These are phyloP conservation scores for Sipha flava DNA, from an alignment of 1,140 invertebrate genomes.

Conservation along the genomic window DNA sequence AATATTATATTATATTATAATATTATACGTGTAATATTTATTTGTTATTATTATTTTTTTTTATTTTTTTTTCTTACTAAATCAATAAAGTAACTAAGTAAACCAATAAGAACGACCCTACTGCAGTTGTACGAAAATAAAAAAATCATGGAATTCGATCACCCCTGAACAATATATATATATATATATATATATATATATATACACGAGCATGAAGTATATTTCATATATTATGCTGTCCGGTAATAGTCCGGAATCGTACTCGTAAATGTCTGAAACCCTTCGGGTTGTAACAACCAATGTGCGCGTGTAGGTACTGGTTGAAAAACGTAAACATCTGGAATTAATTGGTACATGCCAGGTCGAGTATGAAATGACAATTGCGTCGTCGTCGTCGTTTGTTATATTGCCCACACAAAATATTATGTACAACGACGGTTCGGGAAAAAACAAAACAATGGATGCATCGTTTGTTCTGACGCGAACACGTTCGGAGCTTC, in stretches of 20 bases:
- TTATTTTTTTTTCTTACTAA: too few species aligned
- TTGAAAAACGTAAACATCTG: background rate
- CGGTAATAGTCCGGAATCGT: background rate
- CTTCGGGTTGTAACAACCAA: background rate
- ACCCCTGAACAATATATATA: too few species aligned
- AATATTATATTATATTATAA: too few species aligned
- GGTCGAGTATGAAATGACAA: background rate
- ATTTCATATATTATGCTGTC: too few species aligned
- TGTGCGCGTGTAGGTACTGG: background rate
- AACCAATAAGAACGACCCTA: too few species aligned
- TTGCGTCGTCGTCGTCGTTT: background rate
- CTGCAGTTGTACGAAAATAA: too few species aligned
- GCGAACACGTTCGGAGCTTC: background rate
- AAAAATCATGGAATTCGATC: too few species aligned
- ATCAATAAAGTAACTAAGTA: too few species aligned
- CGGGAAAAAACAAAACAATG: background rate
- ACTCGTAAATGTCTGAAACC: background rate
- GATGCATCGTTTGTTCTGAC: background rate
- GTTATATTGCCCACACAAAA: background rate
- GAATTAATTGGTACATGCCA: background rate
- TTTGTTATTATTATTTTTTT: too few species aligned
- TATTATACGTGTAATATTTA: too few species aligned
- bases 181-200: too few species aligned
- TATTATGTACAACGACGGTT: background rate
- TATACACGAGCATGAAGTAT: too few species aligned